phyloP scores from a whole-genome alignment of 2,888 invertebrate species.

The Nineta flava region DNA sequence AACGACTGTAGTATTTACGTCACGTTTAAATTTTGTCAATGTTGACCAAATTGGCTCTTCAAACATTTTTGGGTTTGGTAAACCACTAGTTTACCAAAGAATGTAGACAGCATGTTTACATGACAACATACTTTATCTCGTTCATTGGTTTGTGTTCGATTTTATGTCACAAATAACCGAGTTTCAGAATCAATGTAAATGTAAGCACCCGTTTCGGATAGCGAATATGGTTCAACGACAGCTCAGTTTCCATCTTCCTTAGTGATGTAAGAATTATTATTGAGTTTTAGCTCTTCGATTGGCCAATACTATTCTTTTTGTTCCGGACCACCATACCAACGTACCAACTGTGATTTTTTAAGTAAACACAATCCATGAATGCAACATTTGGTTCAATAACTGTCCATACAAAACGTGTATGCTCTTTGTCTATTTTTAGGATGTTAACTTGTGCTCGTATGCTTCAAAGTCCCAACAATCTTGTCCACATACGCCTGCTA shows the following conservation, averaged over 20 bases:
- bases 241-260: conserved; percentile 38
- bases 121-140: conserved; percentile 39
- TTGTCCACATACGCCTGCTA: too few species aligned
- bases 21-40: conserved; percentile 58
- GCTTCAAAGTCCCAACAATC: too few species aligned
- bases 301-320: conserved; percentile 46
- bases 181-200: conserved; percentile 43
- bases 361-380: conserved; percentile 29
- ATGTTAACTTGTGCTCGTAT: too few species aligned
- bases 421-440: too few species aligned
- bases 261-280: conserved; percentile 40
- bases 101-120: conserved; percentile 40
- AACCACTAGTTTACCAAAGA: conserved; percentile 44
- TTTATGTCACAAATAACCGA: conserved; percentile 57
- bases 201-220: conserved; percentile 52
- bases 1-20: conserved; percentile 46
- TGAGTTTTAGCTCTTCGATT: conserved; percentile 35
- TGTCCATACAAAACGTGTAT: conserved; percentile 9
- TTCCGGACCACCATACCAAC: conserved; percentile 57
- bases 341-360: conserved; percentile 36
- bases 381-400: conserved; percentile 2
- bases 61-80: conserved; percentile 55
- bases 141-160: conserved; percentile 25
- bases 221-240: conserved; percentile 51
- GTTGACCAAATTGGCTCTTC: conserved; percentile 77